These are phyloP conservation scores for Cyprinella venusta DNA, from an alignment of 2,797 vertebrate genomes.

Conservation along the genomic window DNA sequence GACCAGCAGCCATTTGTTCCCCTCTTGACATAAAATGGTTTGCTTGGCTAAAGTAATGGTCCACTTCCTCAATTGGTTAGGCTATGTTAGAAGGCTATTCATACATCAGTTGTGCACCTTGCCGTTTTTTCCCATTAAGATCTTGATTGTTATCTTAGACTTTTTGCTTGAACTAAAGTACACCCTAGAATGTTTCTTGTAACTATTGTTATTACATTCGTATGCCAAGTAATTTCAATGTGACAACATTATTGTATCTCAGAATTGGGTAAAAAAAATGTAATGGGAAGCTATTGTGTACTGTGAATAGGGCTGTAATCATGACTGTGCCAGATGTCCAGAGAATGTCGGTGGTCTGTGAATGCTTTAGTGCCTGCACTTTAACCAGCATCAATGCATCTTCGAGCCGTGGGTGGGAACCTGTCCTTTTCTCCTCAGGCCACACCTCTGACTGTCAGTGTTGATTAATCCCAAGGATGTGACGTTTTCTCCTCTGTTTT, in stretches of 20 bases:
- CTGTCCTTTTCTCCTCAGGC: constrained; percentile 66
- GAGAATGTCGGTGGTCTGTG: constrained; percentile 54
- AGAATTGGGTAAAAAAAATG: constrained; percentile 20
- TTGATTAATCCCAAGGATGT: constrained; percentile 68
- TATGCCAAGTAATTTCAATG: constrained; percentile 22
- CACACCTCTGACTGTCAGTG: constrained; percentile 69
- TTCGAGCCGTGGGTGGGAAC: constrained; percentile 59
- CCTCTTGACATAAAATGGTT: neutral
- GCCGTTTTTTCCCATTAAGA: neutral
- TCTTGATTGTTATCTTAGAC: constrained; percentile 11
- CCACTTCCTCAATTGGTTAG: constrained; percentile 5
- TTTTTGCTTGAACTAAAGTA: constrained; percentile 4
- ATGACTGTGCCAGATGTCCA: constrained; percentile 55
- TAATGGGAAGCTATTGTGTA: constrained; percentile 46
- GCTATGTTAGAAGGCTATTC: constrained; percentile 20
- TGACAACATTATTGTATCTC: constrained; percentile 15
- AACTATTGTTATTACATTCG: constrained; percentile 15
- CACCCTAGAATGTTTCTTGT: constrained; percentile 15
- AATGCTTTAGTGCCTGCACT: constrained; percentile 64
- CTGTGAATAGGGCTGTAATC: constrained; percentile 53
- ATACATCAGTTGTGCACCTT: constrained; percentile 9
- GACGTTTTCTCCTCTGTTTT: constrained; percentile 58
- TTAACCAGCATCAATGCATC: constrained; percentile 42
- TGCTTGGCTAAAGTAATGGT: neutral
- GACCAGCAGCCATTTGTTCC: neutral